Evolutionary conservation across 2,888 invertebrate genomes (phyloP).

Genomic region (Synergus gifuensis): DNA sequence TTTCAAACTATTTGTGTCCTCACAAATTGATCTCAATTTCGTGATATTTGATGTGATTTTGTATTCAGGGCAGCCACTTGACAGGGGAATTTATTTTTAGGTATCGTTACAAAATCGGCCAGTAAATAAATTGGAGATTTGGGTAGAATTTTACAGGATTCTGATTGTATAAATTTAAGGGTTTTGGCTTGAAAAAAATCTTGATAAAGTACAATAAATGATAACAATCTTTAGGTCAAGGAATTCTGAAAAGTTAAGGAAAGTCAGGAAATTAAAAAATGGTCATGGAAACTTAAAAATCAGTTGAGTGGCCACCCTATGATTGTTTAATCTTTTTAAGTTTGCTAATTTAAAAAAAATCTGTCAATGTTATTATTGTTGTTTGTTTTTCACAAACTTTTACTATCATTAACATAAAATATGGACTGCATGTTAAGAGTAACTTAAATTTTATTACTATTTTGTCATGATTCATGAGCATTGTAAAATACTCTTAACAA

Average conservation of each 20-base stretch:
- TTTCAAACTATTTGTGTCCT: conserved; percentile 32
- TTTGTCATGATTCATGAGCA: not conserved
- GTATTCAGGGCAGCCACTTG: conserved; percentile 3
- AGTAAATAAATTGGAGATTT: too few relatives aligned
- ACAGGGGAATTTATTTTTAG: not conserved
- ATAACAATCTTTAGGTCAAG: too few relatives aligned
- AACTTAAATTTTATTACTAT: not conserved
- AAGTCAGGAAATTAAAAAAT: too few relatives aligned
- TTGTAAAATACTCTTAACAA: not conserved
- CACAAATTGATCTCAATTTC: conserved; percentile 27
- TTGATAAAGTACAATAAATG: too few relatives aligned
- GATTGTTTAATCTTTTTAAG: not conserved
- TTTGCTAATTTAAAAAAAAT: not conserved
- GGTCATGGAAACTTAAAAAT: too few relatives aligned
- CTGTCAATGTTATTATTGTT: conserved; percentile 12
- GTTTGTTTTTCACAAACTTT: not conserved
- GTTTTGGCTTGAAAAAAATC: too few relatives aligned
- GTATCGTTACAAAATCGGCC: not conserved
- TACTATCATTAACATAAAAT: conserved; percentile 19
- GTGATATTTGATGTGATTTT: not conserved
- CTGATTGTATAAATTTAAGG: too few relatives aligned
- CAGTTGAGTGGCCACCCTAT: not conserved
- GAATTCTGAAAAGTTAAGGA: too few relatives aligned
- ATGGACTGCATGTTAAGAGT: conserved; percentile 24
- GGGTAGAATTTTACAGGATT: too few relatives aligned